These are phyloP conservation scores for Cryptotis parvus DNA, from an alignment of 2,113 vertebrate genomes.

Conservation along the genomic window DNA sequence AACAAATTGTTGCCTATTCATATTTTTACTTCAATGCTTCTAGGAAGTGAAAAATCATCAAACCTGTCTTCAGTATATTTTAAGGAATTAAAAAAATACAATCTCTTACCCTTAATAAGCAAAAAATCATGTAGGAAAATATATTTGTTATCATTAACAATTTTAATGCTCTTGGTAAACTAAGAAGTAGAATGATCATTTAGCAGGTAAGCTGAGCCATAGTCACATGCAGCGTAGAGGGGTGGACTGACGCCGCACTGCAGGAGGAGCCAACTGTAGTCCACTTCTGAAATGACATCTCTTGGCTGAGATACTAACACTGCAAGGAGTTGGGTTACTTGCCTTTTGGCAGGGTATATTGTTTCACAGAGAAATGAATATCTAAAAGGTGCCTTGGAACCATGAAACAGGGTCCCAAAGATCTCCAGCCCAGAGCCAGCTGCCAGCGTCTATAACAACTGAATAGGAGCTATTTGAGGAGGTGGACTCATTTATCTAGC, in stretches of 20 bases:
- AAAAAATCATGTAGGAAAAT: slow-evolving; percentile 19
- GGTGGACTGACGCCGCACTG: background rate
- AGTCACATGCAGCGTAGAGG: background rate
- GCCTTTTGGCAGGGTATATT: slow-evolving; percentile 44
- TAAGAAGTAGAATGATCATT: slow-evolving; percentile 9
- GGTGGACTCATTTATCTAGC: background rate
- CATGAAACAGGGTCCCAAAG: slow-evolving; percentile 48
- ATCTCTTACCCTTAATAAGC: background rate
- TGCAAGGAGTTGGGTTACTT: slow-evolving; percentile 64
- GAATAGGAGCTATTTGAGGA: background rate
- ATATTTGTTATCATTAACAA: background rate
- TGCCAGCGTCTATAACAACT: background rate
- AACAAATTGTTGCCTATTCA: background rate
- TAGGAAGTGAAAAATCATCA: background rate
- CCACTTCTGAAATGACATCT: slow-evolving; percentile 31
- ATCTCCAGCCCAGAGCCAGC: background rate
- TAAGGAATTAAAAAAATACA: slow-evolving; percentile 37
- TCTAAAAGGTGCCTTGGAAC: slow-evolving; percentile 48
- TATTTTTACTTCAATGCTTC: slow-evolving; percentile 38
- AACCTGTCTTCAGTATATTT: background rate
- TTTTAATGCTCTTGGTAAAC: slow-evolving; percentile 2
- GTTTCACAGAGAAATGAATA: slow-evolving; percentile 57
- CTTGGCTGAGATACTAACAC: slow-evolving; percentile 9
- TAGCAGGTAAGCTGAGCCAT: background rate
- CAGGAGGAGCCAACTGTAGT: slow-evolving; percentile 27